Evolutionary conservation across 2,888 invertebrate species (phyloP), one percentile per base, ranked within the genome.

Genomic region (Charanyca ferruginea): DNA sequence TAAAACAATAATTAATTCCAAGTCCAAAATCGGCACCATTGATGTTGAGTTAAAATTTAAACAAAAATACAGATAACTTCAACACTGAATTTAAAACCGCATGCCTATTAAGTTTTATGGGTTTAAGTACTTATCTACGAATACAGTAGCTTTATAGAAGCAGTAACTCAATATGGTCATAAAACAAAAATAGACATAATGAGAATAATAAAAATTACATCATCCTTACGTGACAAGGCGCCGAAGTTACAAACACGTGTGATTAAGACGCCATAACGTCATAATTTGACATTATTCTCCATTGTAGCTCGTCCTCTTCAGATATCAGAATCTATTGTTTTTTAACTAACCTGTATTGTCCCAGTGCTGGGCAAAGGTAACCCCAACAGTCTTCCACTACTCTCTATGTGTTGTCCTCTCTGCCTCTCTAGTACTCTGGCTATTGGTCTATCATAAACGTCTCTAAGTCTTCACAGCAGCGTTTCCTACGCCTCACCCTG

Each of bases 161-260:
- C 44, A 65, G 60, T 73, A 11, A 77, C 25, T 65, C 47, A 57
- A 28, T 67, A 62, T 48, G 23, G 13, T 49, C 32, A 23, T 79
- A 74, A 78, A 79, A 61, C 41, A 44, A 59, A 73, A 73, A 77
- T 77, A 76, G 65, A 52, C 44, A 35, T 32, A 51, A 20, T 49
- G 41, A 28, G 52, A 76, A 51, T 47, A 22, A 20, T 23, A 13
- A 60, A 58, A 58, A n/a, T 80, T 57, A 65, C 80, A 53, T 77
- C 67, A 78, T 38, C 20, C 1, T 20, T 35, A 60, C 63, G 51
- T 68, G 60, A 51, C 52, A 57, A 45, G 52, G 47, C 13, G 6
- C 20, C 38, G 0, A 48, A 66, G 22, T 47, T 25, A 5, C 48
- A 51, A 66, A 67, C 42, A 53, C 38, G 22, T 32, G 38, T 52